These are phyloP conservation scores for Cyclopterus lumpus DNA, from an alignment of 2,797 vertebrate genomes.

Conservation along the genomic window DNA sequence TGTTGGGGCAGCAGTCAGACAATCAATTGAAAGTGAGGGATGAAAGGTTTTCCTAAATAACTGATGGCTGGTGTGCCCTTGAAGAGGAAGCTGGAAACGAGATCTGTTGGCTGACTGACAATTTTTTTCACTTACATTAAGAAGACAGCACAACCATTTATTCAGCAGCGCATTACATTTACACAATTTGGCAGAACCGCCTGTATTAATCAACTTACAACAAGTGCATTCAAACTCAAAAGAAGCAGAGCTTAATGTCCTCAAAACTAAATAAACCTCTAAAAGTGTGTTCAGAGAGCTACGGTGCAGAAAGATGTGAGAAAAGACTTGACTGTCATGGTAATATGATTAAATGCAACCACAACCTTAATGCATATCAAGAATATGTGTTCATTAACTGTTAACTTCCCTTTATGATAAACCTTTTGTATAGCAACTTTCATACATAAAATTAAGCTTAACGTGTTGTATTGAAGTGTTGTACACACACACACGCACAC, in stretches of 20 bases:
- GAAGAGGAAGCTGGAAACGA: not conserved
- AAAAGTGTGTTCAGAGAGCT: not conserved
- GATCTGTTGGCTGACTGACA: not conserved
- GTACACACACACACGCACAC: too few relatives aligned
- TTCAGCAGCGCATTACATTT: not conserved
- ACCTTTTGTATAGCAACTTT: not conserved
- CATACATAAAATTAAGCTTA: not conserved
- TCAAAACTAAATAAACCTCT: not conserved
- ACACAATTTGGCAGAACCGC: not conserved
- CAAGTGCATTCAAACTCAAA: not conserved
- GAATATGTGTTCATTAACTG: not conserved
- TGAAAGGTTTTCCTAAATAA: not conserved
- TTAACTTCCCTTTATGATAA: not conserved
- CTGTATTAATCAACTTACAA: not conserved
- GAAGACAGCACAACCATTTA: not conserved
- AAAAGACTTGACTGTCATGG: not conserved
- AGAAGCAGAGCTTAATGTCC: not conserved
- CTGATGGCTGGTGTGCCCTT: not conserved
- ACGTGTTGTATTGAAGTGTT: not conserved
- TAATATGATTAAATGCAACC: not conserved
- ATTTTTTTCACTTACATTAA: not conserved
- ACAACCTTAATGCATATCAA: not conserved
- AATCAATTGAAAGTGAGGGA: not conserved
- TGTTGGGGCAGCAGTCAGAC: not conserved
- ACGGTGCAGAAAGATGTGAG: not conserved